Conservation (phyloP, 92 coral and sea anemone species). For the Desmophyllum pertusum region DNA sequence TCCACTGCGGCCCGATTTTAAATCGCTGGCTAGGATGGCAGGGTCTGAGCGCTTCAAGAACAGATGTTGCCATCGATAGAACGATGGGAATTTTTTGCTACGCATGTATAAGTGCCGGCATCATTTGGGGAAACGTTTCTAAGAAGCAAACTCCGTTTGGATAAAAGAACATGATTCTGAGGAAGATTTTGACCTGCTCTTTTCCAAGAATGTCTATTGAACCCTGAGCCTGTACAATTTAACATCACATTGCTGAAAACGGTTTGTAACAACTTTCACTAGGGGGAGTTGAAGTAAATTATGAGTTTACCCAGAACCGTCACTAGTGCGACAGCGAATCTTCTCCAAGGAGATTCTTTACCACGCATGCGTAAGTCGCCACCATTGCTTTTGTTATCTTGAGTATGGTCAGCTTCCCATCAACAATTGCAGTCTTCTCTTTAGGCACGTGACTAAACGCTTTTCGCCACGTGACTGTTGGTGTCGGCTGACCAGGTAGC, state of each 20-base stretch:
- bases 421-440: not conserved
- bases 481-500: slow-evolving; percentile 33
- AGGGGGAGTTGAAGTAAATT: slow-evolving; percentile 33
- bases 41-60: not conserved
- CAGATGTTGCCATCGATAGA: slow-evolving; percentile 30
- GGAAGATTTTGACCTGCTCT: slow-evolving; percentile 21
- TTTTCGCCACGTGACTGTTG: slow-evolving; percentile 11
- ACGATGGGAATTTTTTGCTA: slow-evolving; percentile 44
- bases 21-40: slow-evolving; percentile 27
- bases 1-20: not conserved
- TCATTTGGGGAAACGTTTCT: slow-evolving; percentile 1
- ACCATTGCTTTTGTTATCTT: slow-evolving; percentile 19
- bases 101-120: slow-evolving; percentile 49
- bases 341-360: slow-evolving; percentile 9
- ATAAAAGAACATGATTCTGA: slow-evolving; percentile 6
- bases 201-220: slow-evolving; percentile 28
- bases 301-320: slow-evolving; percentile 25
- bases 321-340: slow-evolving; percentile 29
- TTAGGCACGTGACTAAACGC: not conserved
- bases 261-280: too few relatives aligned
- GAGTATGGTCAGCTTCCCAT: slow-evolving; percentile 12
- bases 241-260: not conserved
- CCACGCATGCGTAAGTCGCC: slow-evolving; percentile 27
- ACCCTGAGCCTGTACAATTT: slow-evolving; percentile 42
- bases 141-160: slow-evolving; percentile 50